A percentile compares a stretch with the other conserved stretches of the same genome.
Evolutionary conservation across 2,113 vertebrate species (phyloP).

Genomic region (Salvator merianae): DNA sequence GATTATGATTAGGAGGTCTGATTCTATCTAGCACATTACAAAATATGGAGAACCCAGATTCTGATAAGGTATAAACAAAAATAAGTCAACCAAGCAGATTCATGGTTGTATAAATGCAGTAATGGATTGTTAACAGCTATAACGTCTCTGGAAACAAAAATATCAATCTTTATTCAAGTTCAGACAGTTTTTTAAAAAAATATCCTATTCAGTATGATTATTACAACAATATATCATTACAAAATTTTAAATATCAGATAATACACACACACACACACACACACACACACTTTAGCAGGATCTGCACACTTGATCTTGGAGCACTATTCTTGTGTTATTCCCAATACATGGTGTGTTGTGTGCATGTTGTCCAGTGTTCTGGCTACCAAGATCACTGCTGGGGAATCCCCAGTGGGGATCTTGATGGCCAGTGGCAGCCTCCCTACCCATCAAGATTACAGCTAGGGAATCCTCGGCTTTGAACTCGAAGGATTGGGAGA

Average conservation of each 20-base stretch:
- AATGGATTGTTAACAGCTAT: neutral
- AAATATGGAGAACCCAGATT: neutral
- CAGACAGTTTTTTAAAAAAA: neutral
- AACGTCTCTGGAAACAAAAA: neutral
- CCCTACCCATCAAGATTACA: too few relatives aligned
- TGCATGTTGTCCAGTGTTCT: too few relatives aligned
- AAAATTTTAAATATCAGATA: neutral
- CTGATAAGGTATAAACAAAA: neutral
- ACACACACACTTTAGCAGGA: too few relatives aligned
- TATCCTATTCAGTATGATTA: neutral
- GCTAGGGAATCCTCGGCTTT: too few relatives aligned
- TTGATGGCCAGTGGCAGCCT: too few relatives aligned
- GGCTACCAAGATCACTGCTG: too few relatives aligned
- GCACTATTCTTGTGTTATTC: too few relatives aligned
- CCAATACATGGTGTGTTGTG: too few relatives aligned
- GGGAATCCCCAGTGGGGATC: too few relatives aligned
- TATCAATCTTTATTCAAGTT: neutral
- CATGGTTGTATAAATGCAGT: neutral
- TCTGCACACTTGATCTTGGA: too few relatives aligned
- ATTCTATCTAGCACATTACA: neutral
- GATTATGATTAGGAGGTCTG: neutral
- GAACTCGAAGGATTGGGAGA: too few relatives aligned
- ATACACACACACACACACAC: too few relatives aligned
- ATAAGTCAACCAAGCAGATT: neutral
- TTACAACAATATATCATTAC: neutral